Base-by-base conservation (phyloP, 2,888 invertebrate species). In the Eristalis pertinax region DNA sequence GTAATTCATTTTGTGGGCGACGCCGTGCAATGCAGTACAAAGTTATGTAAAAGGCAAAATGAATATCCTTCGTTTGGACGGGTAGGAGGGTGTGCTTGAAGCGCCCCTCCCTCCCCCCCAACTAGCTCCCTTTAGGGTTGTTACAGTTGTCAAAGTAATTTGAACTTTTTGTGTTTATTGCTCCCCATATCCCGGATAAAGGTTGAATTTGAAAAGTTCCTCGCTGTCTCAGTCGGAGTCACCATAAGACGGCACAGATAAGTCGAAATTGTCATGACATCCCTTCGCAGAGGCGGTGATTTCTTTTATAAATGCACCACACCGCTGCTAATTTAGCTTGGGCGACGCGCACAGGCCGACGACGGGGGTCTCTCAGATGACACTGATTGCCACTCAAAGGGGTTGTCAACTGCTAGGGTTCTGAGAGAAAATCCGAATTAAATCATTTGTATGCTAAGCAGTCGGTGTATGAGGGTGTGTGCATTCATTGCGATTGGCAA, bases 401-500 rank as follows among this genome's bases (percentile, higher is more conserved):
- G 74, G 74, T 80, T 73, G 56, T 19, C 56, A 56, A 65, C 56
- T 41, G 38, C 62, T 19, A 29, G 10, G 67, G 60, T 50, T 22
- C 29, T 41, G 22, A 41, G 70, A 11, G 65, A 62, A 62, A 85
- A 77, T 82, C 74, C 86, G 86, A 90, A 90, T 90, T 90, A 90
- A 90, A 89, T 90, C 89, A 90, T 90, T 90, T 90, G 89, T 90
- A 90, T 90, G 89, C 89, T 89, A 90, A 90, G 87, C 88, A 89
- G 82, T 80, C 62, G 70, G 78, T 22, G 60, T 73, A 63, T 74
- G 50, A 15, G 82, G 58, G 82, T 82, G 78, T 68, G 76, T 86
- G 68, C 7, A 83, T 87, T 88, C 88, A 84, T 83, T 88, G 84
- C 89, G 83, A 89, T 82, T 84, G 67, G 76, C 79, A 74, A 87